phyloP scores from a whole-genome alignment of 2,113 vertebrate genomes.

The Megalops atlanticus region DNA sequence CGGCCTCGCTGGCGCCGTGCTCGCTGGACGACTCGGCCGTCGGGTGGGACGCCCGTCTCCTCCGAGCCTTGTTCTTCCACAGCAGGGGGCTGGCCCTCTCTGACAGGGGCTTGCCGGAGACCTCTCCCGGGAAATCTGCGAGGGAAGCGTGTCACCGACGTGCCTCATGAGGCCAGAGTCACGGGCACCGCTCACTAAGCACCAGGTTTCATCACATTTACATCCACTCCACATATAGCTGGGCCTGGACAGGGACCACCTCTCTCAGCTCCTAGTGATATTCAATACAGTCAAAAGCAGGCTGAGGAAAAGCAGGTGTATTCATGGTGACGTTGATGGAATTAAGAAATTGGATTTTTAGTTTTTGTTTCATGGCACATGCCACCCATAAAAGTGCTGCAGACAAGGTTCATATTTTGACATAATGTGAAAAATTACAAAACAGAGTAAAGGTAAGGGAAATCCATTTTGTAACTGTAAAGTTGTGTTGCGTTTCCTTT shows the following conservation, averaged over 20 bases:
- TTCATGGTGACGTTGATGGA: too few species aligned
- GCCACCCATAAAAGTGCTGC: background rate
- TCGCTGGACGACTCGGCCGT: conserved; percentile 86
- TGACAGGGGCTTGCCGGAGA: conserved; percentile 79
- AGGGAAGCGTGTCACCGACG: background rate
- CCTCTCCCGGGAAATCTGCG: conserved; percentile 89
- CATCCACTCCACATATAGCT: too few species aligned
- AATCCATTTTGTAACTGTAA: background rate
- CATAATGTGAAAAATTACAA: too few species aligned
- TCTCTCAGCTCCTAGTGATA: background rate
- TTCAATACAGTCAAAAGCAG: background rate
- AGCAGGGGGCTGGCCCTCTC: conserved; percentile 76
- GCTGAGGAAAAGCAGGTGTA: background rate
- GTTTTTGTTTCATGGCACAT: background rate
- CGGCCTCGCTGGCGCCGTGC: conserved; percentile 88
- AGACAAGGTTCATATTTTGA: too few species aligned
- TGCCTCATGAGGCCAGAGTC: background rate
- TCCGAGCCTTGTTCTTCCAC: conserved; percentile 86
- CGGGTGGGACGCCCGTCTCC: conserved; percentile 81
- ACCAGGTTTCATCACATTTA: too few species aligned
- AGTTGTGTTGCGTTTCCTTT: too few species aligned
- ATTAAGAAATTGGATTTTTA: too few species aligned
- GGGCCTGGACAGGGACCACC: background rate
- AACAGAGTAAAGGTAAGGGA: too few species aligned
- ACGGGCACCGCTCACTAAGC: background rate